Evolutionary conservation across 2,113 vertebrate species (phyloP), one percentile per base, ranked within the genome.

Genomic region (Sceloporus undulatus): DNA sequence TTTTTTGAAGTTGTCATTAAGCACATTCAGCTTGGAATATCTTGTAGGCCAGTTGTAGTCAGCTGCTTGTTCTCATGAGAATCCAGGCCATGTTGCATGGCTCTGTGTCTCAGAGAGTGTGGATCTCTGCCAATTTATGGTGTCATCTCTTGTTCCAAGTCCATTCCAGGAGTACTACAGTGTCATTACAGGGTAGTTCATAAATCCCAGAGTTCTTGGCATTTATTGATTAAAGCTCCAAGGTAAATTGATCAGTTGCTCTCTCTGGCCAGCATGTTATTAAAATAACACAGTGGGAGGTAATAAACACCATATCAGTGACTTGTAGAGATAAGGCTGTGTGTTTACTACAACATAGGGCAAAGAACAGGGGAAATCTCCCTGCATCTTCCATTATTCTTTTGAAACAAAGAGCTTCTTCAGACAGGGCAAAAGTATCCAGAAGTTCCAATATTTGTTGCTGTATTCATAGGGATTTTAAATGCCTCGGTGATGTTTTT

Each of bases 261-360:
- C 27, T 86, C 34, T 34, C 34, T 86, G 92, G 79, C 81, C 90
- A 27, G 88, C 90, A 79, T 54, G 23, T 87, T 90, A 88, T 89
- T 91, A 89, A 92, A 94, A 90, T 89, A 94, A 92, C 88, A 91
- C 88, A 9, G 74, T 83, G 38, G 91, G 90, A 92, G 79, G 87
- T 93, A 91, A 92, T 92, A n/a, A 75, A 40, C 52, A n/a, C 88
- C 77, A 81, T 70, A 76, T 77, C 87, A 38, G 62, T 84, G 80
- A 84, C 74, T 84, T 74, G 59, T 70, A 23, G n/a, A 77, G 59
- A 83, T 29, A 70, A 38, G 23, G 70, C 23, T n/a, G 62, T 19
- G 29, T 52, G 29, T 29, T 59, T 78, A 40, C 40, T 40, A 40
- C 42, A 77, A 14, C 9, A 1, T 21, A 29, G 23, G 62, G 59